A percentile compares a stretch with the other conserved stretches of the same genome.
Conservation (phyloP, 2,797 vertebrate genomes). For the Brotula barbata region DNA sequence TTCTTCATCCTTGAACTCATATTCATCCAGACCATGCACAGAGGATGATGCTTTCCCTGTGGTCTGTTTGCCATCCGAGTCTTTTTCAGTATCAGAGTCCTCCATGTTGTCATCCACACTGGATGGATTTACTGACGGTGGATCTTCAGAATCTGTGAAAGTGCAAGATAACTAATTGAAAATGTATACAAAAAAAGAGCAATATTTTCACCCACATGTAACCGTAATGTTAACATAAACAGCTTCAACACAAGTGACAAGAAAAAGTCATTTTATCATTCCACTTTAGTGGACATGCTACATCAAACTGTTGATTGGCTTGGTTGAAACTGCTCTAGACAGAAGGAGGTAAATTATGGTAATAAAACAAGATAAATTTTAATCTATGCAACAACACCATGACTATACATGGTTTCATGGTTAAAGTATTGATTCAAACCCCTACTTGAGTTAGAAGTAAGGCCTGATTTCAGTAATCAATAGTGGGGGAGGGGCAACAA, state of each 20-base stretch:
- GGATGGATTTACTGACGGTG: conserved; percentile 92
- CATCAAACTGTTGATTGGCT: too few species aligned
- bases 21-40: conserved; percentile 90
- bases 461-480: too few species aligned
- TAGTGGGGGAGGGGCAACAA: too few species aligned
- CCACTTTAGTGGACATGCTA: too few species aligned
- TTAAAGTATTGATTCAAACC: too few species aligned
- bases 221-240: background rate
- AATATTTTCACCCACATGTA: background rate
- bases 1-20: conserved; percentile 98
- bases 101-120: conserved; percentile 94
- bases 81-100: conserved; percentile 93
- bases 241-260: background rate
- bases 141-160: conserved; percentile 92
- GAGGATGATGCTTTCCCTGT: conserved; percentile 84
- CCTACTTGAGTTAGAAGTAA: too few species aligned
- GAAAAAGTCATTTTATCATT: too few species aligned
- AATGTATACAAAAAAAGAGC: background rate
- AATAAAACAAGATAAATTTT: too few species aligned
- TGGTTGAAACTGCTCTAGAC: too few species aligned
- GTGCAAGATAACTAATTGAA: conserved; percentile 4
- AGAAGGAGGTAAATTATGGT: background rate
- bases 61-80: conserved; percentile 84
- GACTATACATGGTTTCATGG: too few species aligned
- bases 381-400: too few species aligned